Percentiles rank a stretch among this genome's conserved stretches.
Evolutionary conservation across 2,888 invertebrate genomes (phyloP).

Genomic region (Rhagium mordax): DNA sequence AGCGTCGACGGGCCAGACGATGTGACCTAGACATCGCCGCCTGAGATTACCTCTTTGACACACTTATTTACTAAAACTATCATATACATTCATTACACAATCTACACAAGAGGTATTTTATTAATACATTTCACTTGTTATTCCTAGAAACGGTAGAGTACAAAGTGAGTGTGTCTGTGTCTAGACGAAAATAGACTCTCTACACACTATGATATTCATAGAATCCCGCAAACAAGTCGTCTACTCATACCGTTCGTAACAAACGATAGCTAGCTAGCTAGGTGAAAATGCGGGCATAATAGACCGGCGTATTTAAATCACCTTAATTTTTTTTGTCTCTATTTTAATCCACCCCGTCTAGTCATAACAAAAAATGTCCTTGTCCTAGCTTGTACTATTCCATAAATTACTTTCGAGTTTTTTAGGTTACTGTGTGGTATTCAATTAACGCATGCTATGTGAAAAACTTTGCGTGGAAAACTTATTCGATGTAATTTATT

Average conservation of each 20-base stretch:
- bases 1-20: slow-evolving; percentile 61
- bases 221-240: slow-evolving; percentile 27
- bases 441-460: too few species aligned
- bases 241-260: background rate
- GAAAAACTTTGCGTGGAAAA: too few species aligned
- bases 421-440: too few species aligned
- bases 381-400: background rate
- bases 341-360: background rate
- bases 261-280: background rate
- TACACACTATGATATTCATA: slow-evolving; percentile 34
- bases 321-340: background rate
- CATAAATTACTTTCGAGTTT: too few species aligned
- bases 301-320: background rate
- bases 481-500: too few species aligned
- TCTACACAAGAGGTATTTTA: slow-evolving; percentile 25
- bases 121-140: slow-evolving; percentile 35
- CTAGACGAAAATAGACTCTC: slow-evolving; percentile 32
- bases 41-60: slow-evolving; percentile 55
- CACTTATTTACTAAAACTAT: slow-evolving; percentile 52
- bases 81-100: slow-evolving; percentile 37
- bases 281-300: background rate
- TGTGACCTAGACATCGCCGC: slow-evolving; percentile 64
- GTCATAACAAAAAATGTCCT: background rate
- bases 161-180: slow-evolving; percentile 29
- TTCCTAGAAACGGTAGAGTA: slow-evolving; percentile 24